Base-by-base conservation (phyloP, 2,888 invertebrate genomes). In the Pterobdella sp. region DNA sequence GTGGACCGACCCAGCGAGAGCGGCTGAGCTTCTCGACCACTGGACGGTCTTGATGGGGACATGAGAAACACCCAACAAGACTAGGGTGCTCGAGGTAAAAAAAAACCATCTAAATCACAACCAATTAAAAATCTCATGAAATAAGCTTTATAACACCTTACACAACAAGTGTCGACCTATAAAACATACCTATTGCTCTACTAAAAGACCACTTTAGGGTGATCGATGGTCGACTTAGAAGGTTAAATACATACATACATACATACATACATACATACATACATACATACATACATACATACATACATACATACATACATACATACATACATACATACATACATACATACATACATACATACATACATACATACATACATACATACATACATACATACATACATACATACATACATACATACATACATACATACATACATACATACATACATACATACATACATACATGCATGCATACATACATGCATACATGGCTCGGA, bases 221-320 rank as follows among this genome's bases (percentile, higher is more conserved):
- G n/a, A n/a, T n/a, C n/a, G n/a, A n/a, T n/a, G n/a, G n/a, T n/a
- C n/a, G n/a, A n/a, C n/a, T n/a, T n/a, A n/a, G n/a, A n/a, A n/a
- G n/a, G n/a, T n/a, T 29, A 26, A 7, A 67, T 67, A 67, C 67
- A 67, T 67, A 67, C 67, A 67, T 67, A 67, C 67, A 67, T 67
- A 67, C 67, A 67, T 67, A 67, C 67, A 67, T 67, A 67, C 67
- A 67, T 67, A 67, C 67, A 67, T 67, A 67, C 67, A 67, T 67
- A 67, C 67, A 67, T 67, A 67, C 67, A 67, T 67, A 67, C 67
- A 67, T 67, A 67, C 67, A 67, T 67, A 67, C 67, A 67, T 67
- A 67, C 67, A 67, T 67, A 67, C 67, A 67, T 67, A 67, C 67
- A 67, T 67, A 67, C 67, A 67, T 67, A 67, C 67, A 67, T 67